These are phyloP conservation scores for Oeneis ivallda DNA, from an alignment of 2,888 invertebrate species.

Conservation along the genomic window DNA sequence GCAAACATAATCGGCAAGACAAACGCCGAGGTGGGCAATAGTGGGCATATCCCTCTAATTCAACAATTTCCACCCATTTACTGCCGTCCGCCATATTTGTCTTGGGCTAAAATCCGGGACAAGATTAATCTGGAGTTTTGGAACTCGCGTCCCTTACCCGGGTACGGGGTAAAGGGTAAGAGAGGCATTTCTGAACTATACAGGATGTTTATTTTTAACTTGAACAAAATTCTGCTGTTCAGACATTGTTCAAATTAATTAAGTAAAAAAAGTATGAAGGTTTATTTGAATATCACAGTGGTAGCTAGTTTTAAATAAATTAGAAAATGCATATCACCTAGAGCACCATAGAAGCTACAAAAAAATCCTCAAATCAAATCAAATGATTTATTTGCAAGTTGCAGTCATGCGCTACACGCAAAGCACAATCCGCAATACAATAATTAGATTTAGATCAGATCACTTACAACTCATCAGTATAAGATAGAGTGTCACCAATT, in stretches of 20 bases:
- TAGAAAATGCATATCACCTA: too few relatives aligned
- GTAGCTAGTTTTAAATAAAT: too few relatives aligned
- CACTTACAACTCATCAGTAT: too few relatives aligned
- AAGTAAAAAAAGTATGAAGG: too few relatives aligned
- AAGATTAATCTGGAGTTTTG: conserved; percentile 74
- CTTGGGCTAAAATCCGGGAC: conserved; percentile 72
- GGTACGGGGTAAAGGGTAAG: conserved; percentile 18
- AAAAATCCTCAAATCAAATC: too few relatives aligned
- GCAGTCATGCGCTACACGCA: too few relatives aligned
- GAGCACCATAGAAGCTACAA: too few relatives aligned
- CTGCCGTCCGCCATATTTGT: conserved; percentile 71
- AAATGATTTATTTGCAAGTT: too few relatives aligned
- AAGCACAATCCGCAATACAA: too few relatives aligned
- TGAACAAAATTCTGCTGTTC: neutral
- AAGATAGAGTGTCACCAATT: too few relatives aligned
- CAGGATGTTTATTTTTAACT: conserved; percentile 3
- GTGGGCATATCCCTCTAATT: conserved; percentile 64
- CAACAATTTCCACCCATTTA: conserved; percentile 76
- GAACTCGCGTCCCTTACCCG: conserved; percentile 55
- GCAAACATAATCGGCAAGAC: conserved; percentile 41
- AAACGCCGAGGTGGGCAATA: conserved; percentile 50
- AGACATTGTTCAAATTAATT: neutral
- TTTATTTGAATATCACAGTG: too few relatives aligned
- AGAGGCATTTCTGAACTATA: conserved; percentile 11
- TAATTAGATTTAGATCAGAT: too few relatives aligned